phyloP scores from a whole-genome alignment of 2,888 invertebrate genomes.

The Boloria euphrosyne region DNA sequence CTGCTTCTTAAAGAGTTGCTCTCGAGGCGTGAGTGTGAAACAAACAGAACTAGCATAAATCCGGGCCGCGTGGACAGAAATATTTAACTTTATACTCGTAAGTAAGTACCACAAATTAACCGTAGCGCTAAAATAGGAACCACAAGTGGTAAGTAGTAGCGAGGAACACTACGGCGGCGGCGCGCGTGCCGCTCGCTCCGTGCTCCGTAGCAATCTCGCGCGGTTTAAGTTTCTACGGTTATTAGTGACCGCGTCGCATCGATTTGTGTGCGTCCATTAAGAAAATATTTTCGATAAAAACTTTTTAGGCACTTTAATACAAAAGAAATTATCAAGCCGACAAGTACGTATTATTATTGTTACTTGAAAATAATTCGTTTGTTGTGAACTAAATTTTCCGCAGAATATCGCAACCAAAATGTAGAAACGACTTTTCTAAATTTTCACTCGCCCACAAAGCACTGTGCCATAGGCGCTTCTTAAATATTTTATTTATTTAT shows the following conservation, averaged over 20 bases:
- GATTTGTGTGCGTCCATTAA: neutral
- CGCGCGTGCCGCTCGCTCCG: neutral
- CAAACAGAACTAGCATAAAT: neutral
- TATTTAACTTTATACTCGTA: too few relatives aligned
- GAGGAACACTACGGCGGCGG: neutral
- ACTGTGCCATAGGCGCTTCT: too few relatives aligned
- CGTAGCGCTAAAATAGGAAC: neutral
- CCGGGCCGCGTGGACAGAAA: neutral
- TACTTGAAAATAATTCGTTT: too few relatives aligned
- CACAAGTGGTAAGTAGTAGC: neutral
- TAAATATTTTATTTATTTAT: too few relatives aligned
- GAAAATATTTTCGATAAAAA: too few relatives aligned
- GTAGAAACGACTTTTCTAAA: too few relatives aligned
- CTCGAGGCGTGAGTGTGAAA: neutral
- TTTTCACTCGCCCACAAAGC: too few relatives aligned
- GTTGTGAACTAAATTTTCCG: too few relatives aligned
- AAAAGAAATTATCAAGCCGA: too few relatives aligned
- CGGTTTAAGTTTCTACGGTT: neutral
- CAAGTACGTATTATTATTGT: too few relatives aligned
- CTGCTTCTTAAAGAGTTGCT: neutral
- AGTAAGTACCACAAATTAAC: neutral
- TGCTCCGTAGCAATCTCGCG: neutral
- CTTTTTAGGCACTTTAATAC: too few relatives aligned
- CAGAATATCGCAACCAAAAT: too few relatives aligned
- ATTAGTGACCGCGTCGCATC: neutral